Percentiles rank a stretch among this genome's conserved stretches.
These are phyloP conservation scores for Chalcosyrphus nemorum DNA, from an alignment of 2,888 invertebrate species.

Conservation along the genomic window DNA sequence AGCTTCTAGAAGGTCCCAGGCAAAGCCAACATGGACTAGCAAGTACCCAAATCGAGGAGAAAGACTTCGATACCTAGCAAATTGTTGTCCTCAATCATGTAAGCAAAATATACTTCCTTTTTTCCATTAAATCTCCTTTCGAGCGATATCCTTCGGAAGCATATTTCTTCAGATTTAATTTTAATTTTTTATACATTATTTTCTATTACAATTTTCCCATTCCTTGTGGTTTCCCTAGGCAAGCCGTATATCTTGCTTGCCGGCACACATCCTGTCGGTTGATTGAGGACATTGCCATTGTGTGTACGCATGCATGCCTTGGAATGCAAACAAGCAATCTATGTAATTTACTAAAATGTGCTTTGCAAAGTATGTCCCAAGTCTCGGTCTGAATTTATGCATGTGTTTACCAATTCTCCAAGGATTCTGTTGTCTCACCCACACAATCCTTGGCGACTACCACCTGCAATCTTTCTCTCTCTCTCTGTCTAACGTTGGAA, in stretches of 20 bases:
- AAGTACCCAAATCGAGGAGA: too few species aligned
- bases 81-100: too few species aligned
- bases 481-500: too few species aligned
- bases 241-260: too few species aligned
- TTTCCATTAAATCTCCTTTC: too few species aligned
- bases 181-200: conserved; percentile 27
- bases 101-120: too few species aligned
- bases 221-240: too few species aligned
- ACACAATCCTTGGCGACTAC: conserved; percentile 55
- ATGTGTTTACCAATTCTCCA: conserved; percentile 59
- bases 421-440: neutral
- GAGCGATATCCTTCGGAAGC: neutral
- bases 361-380: conserved; percentile 50
- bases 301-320: conserved; percentile 64
- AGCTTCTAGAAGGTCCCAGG: too few species aligned
- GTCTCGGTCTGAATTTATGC: conserved; percentile 60
- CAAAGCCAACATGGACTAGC: too few species aligned
- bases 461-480: conserved; percentile 57
- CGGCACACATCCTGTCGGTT: conserved; percentile 38
- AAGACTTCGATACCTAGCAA: too few species aligned
- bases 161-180: neutral
- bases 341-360: conserved; percentile 70
- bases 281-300: conserved; percentile 61
- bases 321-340: conserved; percentile 69
- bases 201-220: too few species aligned